phyloP scores from a whole-genome alignment of 2,797 vertebrate genomes.

The Enteromius anoplus region DNA sequence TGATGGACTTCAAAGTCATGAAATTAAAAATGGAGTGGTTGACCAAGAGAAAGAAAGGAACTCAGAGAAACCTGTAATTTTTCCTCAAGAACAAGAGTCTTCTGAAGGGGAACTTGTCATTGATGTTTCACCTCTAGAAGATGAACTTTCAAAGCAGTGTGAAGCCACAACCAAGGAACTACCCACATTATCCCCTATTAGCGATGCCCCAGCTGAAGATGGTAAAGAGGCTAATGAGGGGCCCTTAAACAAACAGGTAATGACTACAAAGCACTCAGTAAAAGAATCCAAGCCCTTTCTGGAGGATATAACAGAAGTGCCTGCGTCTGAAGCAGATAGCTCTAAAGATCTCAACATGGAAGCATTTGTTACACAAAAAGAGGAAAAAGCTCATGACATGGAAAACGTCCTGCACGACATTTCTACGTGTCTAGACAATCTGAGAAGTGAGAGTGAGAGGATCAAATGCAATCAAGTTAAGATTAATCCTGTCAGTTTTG shows the following conservation, averaged over 20 bases:
- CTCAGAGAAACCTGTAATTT: not conserved
- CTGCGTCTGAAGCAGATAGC: not conserved
- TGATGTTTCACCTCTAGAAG: constrained; percentile 18
- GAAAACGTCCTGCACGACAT: constrained; percentile 58
- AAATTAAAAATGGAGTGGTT: not conserved
- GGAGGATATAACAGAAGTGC: constrained; percentile 10
- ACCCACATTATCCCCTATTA: not conserved
- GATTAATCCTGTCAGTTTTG: not conserved
- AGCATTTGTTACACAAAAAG: not conserved
- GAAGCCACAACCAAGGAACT: constrained; percentile 2
- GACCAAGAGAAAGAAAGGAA: constrained; percentile 17
- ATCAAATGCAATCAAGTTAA: constrained; percentile 45
- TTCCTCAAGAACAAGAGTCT: constrained; percentile 20
- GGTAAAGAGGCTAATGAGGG: constrained; percentile 26
- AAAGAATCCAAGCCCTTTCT: constrained; percentile 1
- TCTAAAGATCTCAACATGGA: constrained; percentile 18
- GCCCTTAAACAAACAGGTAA: not conserved
- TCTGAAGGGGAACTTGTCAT: constrained; percentile 39
- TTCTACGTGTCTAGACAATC: constrained; percentile 63
- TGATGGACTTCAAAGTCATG: not conserved
- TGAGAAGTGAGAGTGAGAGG: constrained; percentile 57
- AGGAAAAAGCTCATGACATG: constrained; percentile 30
- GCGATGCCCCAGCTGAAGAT: not conserved
- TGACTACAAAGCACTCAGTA: not conserved
- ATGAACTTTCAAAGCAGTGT: constrained; percentile 28